phyloP scores from a whole-genome alignment of 2,113 vertebrate genomes.

The Lepus americanus region DNA sequence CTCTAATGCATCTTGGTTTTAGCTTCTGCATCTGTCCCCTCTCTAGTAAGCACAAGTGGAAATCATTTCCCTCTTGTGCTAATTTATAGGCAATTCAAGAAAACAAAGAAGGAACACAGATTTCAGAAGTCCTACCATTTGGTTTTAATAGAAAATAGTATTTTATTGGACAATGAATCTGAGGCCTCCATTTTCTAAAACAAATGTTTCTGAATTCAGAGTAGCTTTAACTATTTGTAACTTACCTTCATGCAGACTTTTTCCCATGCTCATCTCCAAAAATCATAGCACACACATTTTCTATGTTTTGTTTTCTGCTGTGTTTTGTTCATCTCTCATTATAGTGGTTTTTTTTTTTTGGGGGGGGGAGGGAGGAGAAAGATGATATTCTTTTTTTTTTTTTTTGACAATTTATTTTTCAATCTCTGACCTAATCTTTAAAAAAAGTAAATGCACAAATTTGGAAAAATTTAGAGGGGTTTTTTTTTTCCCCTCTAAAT shows the following conservation, averaged over 20 bases:
- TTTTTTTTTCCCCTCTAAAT: not conserved
- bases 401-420: constrained; percentile 7
- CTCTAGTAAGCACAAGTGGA: not conserved
- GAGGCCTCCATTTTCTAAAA: constrained; percentile 34
- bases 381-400: constrained; percentile 11
- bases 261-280: not conserved
- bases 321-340: not conserved
- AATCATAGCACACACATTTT: not conserved
- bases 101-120: not conserved
- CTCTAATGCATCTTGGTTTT: not conserved
- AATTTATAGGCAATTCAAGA: constrained; percentile 30
- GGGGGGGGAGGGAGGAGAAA: not conserved
- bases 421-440: not conserved
- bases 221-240: not conserved
- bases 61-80: not conserved
- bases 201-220: not conserved
- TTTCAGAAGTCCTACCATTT: not conserved
- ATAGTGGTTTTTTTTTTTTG: not conserved
- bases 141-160: not conserved
- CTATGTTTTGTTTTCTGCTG: not conserved
- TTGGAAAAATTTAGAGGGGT: not conserved
- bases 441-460: not conserved
- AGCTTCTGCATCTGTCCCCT: not conserved
- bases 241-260: not conserved
- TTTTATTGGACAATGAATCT: not conserved